These are phyloP conservation scores for Mythimna pallens DNA, from an alignment of 2,888 invertebrate genomes.

Conservation along the genomic window DNA sequence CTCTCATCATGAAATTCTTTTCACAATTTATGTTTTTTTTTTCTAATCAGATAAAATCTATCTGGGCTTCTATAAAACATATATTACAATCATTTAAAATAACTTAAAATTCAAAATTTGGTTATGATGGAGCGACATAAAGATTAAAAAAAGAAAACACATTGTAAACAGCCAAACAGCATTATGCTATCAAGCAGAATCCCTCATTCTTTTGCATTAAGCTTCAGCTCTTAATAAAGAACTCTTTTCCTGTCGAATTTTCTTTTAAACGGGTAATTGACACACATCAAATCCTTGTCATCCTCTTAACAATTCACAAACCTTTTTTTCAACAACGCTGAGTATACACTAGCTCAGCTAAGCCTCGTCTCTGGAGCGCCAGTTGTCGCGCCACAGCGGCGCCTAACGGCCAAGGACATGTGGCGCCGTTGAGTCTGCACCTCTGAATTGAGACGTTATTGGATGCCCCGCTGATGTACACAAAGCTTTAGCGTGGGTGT, in stretches of 20 bases:
- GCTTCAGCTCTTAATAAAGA: no score
- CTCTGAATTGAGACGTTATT: conserved; percentile 29
- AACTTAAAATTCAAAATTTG: no score
- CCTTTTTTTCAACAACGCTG: conserved; percentile 16
- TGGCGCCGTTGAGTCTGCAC: conserved; percentile 47
- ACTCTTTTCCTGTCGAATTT: not conserved
- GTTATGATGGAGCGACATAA: no score
- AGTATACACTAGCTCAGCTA: conserved; percentile 14
- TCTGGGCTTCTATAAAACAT: no score
- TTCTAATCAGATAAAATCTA: no score
- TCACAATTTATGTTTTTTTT: no score
- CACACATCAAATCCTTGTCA: conserved; percentile 6
- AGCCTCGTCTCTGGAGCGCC: conserved; percentile 23
- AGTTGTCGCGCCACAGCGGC: conserved; percentile 40
- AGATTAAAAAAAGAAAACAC: no score
- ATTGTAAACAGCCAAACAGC: not conserved
- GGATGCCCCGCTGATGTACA: conserved; percentile 13
- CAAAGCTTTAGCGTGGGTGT: conserved; percentile 29
- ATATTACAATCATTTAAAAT: no score
- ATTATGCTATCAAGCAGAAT: not conserved
- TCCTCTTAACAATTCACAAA: conserved; percentile 3
- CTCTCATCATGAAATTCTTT: no score
- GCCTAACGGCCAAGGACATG: conserved; percentile 53
- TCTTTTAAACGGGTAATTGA: not conserved
- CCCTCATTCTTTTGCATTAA: not conserved